Evolutionary conservation across 1,140 invertebrate genomes (phyloP), one percentile per base, ranked within the genome.

Genomic region (Atta cephalotes): DNA sequence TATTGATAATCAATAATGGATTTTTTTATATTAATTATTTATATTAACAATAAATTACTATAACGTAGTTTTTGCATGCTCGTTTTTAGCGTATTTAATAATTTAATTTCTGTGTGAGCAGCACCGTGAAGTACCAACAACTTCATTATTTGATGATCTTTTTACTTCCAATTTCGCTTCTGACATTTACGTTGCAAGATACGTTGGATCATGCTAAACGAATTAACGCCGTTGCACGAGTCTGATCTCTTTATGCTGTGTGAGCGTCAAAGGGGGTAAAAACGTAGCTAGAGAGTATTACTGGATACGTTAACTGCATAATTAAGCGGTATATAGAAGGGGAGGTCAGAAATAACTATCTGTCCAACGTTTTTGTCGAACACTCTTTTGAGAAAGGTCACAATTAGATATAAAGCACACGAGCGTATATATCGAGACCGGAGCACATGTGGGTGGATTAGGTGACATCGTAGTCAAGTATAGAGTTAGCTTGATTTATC

Each of bases 401-500:
- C 53, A 85, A 85, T 56, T 85, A 85, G 39, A 53, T 76, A 56
- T 72, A 87, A 76, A 84, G 31, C 18, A 58, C n/a, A 58, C 28
- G 53, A 76, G 53, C 45, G 18, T 39, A 56, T 25, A 0, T 0
- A 0, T 49, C 21, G 14, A 66, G 10, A 18, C 51, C n/a, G 18
- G 25, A 21, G 25, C 18, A 14, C 10, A 9, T 5, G 63, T 77
- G 51, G 16, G 21, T 80, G 21, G 28, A 86, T 80, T 76, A 68
- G 16, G 28, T 88, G 56, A 71, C 49, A 53, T 35, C 45, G 53
- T n/a, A 35, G 18, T 53, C 66, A 86, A 65, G 72, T 78, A 79
- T 39, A 63, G 60, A 74, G 84, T 51, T 80, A 65, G 53, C 49
- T 62, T 65, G 68, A 68, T 68, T 88, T 87, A 88, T 88, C 85